Conservation (phyloP, 2,113 vertebrate genomes). For the Calyptommatus sinebrachiatus region DNA sequence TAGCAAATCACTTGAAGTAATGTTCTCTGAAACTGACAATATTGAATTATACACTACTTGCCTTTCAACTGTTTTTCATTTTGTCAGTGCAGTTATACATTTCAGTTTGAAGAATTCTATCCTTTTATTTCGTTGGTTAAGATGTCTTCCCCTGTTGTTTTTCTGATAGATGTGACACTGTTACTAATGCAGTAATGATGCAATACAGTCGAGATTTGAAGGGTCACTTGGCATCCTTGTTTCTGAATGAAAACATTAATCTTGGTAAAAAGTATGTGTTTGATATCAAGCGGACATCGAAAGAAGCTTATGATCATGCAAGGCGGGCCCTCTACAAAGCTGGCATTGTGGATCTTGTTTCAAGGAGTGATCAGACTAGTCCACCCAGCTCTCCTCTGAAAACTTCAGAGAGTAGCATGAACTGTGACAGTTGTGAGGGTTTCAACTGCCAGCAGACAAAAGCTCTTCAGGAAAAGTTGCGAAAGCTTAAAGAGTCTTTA, state of each 20-base stretch:
- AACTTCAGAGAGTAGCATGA: constrained; percentile 69
- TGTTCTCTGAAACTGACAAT: background rate
- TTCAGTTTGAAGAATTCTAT: background rate
- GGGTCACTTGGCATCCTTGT: constrained; percentile 93
- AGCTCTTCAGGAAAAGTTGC: constrained; percentile 86
- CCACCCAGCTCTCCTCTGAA: constrained; percentile 79
- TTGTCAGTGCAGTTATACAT: background rate
- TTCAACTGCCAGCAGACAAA: constrained; percentile 87
- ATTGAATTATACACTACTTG: background rate
- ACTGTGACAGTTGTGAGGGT: constrained; percentile 82
- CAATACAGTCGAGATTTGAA: constrained; percentile 97
- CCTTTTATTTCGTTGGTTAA: background rate
- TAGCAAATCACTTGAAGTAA: background rate
- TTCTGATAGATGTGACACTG: constrained; percentile 88
- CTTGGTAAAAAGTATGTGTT: constrained; percentile 98
- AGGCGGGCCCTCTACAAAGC: constrained; percentile 92
- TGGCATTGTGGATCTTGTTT: constrained; percentile 85
- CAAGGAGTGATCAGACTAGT: constrained; percentile 72
- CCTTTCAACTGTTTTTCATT: background rate
- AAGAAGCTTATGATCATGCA: constrained; percentile 95
- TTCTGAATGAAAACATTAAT: constrained; percentile 97
- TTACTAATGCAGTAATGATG: constrained; percentile 97
- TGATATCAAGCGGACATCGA: constrained; percentile 94
- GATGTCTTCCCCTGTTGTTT: background rate
- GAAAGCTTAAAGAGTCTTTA: constrained; percentile 91